Evolutionary conservation across 2,797 vertebrate genomes (phyloP).

Genomic region (Glossophaga mutica): DNA sequence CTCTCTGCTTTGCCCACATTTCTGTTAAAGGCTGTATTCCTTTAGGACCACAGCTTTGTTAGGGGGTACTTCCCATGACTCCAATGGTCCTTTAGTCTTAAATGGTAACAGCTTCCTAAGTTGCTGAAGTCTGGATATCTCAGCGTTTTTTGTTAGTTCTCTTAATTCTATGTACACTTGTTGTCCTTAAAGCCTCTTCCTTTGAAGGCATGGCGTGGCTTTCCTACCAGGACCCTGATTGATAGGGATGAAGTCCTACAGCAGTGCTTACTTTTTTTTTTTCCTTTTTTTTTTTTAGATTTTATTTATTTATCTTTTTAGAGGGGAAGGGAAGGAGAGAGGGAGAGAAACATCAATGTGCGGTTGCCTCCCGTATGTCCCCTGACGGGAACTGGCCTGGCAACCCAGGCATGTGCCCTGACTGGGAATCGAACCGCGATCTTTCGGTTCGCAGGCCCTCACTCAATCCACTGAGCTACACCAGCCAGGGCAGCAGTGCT

Average conservation of each 20-base stretch:
- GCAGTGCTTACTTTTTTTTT: neutral
- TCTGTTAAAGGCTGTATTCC: neutral
- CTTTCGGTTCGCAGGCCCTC: too few relatives aligned
- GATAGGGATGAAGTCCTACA: neutral
- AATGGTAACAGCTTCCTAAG: neutral
- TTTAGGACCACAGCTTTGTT: neutral
- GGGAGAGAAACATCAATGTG: too few relatives aligned
- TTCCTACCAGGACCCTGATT: neutral
- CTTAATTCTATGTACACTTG: neutral
- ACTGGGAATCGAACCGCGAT: too few relatives aligned
- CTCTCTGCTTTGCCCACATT: neutral
- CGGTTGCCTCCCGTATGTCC: too few relatives aligned
- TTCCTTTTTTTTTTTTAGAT: too few relatives aligned
- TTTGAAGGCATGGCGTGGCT: neutral
- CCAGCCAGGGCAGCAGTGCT: neutral
- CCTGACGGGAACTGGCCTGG: too few relatives aligned
- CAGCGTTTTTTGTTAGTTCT: neutral
- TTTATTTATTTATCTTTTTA: too few relatives aligned
- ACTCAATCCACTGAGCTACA: too few relatives aligned
- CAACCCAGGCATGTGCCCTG: too few relatives aligned
- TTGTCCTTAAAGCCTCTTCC: neutral
- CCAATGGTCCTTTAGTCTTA: neutral
- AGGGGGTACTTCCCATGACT: neutral
- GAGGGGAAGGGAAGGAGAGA: too few relatives aligned
- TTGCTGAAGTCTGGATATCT: neutral